phyloP scores from a whole-genome alignment of 2,888 invertebrate genomes.

The Lydus trimaculatus region DNA sequence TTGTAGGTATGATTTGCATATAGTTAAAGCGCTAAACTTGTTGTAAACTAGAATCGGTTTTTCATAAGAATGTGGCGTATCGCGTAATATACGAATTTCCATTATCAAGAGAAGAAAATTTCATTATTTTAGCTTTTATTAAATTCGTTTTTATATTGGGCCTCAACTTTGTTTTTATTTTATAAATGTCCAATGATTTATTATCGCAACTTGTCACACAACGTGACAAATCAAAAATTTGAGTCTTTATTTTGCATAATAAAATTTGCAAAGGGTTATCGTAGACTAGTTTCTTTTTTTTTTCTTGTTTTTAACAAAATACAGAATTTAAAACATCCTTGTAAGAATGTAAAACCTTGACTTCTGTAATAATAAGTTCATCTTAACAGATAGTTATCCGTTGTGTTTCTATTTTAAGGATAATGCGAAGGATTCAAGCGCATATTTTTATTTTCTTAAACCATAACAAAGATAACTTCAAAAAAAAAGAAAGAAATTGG shows the following conservation, averaged over 20 bases:
- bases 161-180: background rate
- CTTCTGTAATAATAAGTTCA: background rate
- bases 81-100: too few relatives aligned
- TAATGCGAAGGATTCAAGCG: background rate
- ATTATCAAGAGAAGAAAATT: background rate
- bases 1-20: too few relatives aligned
- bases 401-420: background rate
- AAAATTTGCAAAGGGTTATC: background rate
- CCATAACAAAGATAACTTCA: background rate
- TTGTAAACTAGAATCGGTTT: too few relatives aligned
- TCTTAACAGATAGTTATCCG: background rate
- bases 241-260: background rate
- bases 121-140: background rate
- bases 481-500: background rate
- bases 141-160: background rate
- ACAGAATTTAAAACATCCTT: background rate
- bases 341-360: background rate
- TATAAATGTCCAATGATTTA: background rate
- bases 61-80: too few relatives aligned
- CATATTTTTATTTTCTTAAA: background rate
- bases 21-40: too few relatives aligned
- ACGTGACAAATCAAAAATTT: background rate
- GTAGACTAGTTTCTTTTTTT: too few relatives aligned
- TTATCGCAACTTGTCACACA: background rate
- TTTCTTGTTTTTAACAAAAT: background rate